Base-by-base conservation (phyloP, 2,113 vertebrate genomes). In the Planiliza haematocheilus region DNA sequence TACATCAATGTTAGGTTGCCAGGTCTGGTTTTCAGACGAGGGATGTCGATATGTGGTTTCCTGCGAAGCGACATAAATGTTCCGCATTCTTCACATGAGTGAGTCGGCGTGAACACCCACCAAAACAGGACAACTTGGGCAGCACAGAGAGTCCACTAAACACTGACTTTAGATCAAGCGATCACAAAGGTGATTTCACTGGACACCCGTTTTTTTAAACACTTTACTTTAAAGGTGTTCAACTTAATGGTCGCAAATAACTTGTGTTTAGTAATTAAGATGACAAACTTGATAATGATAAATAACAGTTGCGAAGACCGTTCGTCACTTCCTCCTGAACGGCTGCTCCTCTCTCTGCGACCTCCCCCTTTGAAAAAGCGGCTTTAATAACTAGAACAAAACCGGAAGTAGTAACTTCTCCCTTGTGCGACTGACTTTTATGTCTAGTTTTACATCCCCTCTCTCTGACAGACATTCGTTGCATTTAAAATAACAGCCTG, bases 241-340 rank as follows among this genome's bases (percentile, higher is more conserved):
- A 8, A 50, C 4, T 39, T 16, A 0, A 7, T 10, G 5, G 7
- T 7, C 12, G 11, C 48, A 2, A 13, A 38, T 13, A 34, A 49
- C 42, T 46, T 1, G 7, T 38, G 4, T 14, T 34, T 21, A 9
- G 57, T 45, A 63, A 7, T 48, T 8, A 20, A 84, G 73, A 67
- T 76, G 75, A 53, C 45, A 83, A 85, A 86, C 65, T 91, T 88
- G 72, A 83, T 89, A 61, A 58, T 13, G 51, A 80, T 77, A 86
- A 85, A 83, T 81, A 90, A 90, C 86, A 90, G 84, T 91, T 91
- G 86, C 81, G 69, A 63, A 70, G 62, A 58, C 12, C 18, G 18
- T 42, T 89, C 93, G 93, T 94, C 92, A 94, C 92, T 93, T 93
- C 93, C 93, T 89, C 77, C 55, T 66, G 37, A 53, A 53, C 66